These are phyloP conservation scores for Chirona hameri DNA, from an alignment of 2,888 invertebrate species.

Conservation along the genomic window DNA sequence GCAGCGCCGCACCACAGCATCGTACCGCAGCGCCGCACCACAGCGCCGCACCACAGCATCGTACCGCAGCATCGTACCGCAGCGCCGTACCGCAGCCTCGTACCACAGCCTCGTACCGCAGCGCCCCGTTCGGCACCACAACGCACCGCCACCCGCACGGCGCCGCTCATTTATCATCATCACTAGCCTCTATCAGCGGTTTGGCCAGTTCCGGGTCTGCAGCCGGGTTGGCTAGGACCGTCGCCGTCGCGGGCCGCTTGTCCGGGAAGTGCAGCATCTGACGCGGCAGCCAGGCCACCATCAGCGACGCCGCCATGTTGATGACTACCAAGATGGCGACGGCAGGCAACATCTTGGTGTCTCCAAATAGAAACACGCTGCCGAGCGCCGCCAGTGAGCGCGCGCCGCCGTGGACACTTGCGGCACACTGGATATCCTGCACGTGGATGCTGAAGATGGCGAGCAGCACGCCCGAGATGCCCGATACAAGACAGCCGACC, in stretches of 20 bases:
- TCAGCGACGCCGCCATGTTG: background rate
- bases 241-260: background rate
- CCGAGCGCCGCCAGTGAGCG: background rate
- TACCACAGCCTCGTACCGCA: too few relatives aligned
- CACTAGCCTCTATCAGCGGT: background rate
- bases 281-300: slow-evolving; percentile 28
- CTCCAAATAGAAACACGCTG: background rate
- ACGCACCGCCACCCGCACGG: background rate
- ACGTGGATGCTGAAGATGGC: slow-evolving; percentile 28
- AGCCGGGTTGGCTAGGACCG: background rate
- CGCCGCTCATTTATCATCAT: too few relatives aligned
- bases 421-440: background rate
- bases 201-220: background rate
- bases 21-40: too few relatives aligned
- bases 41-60: too few relatives aligned
- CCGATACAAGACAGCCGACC: slow-evolving; percentile 42
- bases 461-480: slow-evolving; percentile 41
- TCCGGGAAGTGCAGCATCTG: background rate
- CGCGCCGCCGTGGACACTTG: slow-evolving; percentile 5
- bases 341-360: background rate
- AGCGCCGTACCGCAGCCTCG: too few relatives aligned
- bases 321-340: background rate
- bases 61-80: too few relatives aligned
- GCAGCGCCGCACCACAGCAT: too few relatives aligned
- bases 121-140: background rate